Evolutionary conservation across 2,888 invertebrate genomes (phyloP).

Genomic region (Xylota segnis): DNA sequence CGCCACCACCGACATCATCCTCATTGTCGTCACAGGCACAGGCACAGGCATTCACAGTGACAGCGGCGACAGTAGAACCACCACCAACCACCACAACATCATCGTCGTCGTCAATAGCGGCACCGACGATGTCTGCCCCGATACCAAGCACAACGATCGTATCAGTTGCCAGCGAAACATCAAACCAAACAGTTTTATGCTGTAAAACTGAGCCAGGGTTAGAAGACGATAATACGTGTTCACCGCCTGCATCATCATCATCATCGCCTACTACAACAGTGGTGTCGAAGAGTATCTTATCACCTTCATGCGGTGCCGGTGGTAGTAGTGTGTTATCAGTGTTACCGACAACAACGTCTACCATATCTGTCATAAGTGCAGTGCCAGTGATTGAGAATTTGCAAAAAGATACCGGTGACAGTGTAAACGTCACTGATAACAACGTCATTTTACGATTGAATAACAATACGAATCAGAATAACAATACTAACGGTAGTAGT

Average conservation of each 20-base stretch:
- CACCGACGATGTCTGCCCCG: conserved; percentile 80
- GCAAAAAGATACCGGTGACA: conserved; percentile 68
- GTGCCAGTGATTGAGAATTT: conserved; percentile 73
- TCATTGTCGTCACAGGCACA: conserved; percentile 77
- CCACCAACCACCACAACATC: conserved; percentile 71
- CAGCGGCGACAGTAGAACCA: conserved; percentile 52
- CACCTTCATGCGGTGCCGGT: conserved; percentile 42
- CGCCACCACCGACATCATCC: conserved; percentile 80
- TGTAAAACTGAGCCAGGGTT: conserved; percentile 70
- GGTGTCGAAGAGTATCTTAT: conserved; percentile 71
- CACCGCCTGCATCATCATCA: conserved; percentile 19
- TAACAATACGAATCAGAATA: conserved; percentile 61
- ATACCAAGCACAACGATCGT: conserved; percentile 80
- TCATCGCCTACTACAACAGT: conserved; percentile 53
- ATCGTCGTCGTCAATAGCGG: conserved; percentile 76
- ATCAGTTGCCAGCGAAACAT: conserved; percentile 83
- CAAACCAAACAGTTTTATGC: conserved; percentile 82
- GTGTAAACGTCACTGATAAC: conserved; percentile 62
- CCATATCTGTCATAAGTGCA: conserved; percentile 72
- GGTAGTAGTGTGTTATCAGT: conserved; percentile 57
- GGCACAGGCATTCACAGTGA: conserved; percentile 52
- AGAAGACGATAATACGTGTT: conserved; percentile 59
- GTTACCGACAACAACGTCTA: conserved; percentile 45
- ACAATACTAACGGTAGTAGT: conserved; percentile 57
- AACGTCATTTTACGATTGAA: conserved; percentile 69